Conservation (phyloP, 2,888 invertebrate genomes). For the Sphecodes monilicornis region DNA sequence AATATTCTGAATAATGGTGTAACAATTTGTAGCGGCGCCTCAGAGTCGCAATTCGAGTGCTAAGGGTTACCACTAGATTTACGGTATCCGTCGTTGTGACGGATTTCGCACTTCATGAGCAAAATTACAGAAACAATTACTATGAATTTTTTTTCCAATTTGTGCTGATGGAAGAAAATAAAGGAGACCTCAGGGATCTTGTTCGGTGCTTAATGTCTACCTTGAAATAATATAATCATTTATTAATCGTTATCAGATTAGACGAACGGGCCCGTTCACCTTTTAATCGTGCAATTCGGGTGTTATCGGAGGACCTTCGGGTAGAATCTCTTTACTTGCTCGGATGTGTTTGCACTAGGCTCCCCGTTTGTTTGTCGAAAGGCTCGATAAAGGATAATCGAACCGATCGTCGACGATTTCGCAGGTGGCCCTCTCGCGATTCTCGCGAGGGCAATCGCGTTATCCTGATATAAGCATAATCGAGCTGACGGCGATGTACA, state of each 20-base stretch:
- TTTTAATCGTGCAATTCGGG: neutral
- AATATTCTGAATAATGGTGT: too few species aligned
- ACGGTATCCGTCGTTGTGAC: too few species aligned
- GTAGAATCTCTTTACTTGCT: neutral
- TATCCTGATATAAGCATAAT: constrained; percentile 55
- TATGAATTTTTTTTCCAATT: too few species aligned
- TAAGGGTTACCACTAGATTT: too few species aligned
- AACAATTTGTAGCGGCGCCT: too few species aligned
- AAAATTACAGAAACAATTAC: too few species aligned
- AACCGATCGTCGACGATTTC: neutral
- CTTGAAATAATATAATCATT: neutral
- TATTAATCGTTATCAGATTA: neutral
- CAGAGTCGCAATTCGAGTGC: too few species aligned
- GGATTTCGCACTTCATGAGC: too few species aligned
- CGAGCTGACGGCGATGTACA: constrained; percentile 48
- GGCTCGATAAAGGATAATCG: neutral
- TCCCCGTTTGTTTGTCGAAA: neutral
- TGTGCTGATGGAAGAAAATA: too few species aligned
- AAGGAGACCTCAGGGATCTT: neutral
- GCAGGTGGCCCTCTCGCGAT: constrained; percentile 7
- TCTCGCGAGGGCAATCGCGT: constrained; percentile 49
- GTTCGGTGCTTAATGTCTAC: neutral
- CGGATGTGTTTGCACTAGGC: neutral
- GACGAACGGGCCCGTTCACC: neutral
- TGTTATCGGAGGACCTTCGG: neutral